A percentile compares a stretch with the other conserved stretches of the same genome.
phyloP scores from a whole-genome alignment of 1,140 invertebrate species.

The Macrotrachela quadricornifera region DNA sequence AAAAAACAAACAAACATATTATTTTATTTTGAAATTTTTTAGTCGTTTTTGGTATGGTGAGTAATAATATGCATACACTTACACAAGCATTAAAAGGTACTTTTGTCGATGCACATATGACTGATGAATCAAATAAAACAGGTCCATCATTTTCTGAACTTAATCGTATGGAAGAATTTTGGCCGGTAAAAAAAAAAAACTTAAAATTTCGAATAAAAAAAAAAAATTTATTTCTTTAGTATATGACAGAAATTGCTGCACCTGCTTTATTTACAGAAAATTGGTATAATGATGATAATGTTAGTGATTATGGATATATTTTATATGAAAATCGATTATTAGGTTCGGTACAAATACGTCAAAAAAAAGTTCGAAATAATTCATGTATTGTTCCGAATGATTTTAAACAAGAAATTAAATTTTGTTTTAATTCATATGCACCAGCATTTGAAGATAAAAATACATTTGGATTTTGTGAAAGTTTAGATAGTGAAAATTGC shows the following conservation, averaged over 20 bases:
- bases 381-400: slow-evolving; percentile 8
- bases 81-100: too few species aligned
- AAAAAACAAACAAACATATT: too few species aligned
- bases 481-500: too few species aligned
- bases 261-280: slow-evolving; percentile 24
- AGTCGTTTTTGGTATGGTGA: too few species aligned
- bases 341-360: slow-evolving; percentile 40
- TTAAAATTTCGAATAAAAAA: too few species aligned
- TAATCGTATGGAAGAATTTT: too few species aligned
- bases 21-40: too few species aligned
- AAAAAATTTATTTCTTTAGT: too few species aligned
- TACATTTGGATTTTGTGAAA: background rate
- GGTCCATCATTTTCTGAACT: slow-evolving; percentile 8
- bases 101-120: slow-evolving; percentile 10
- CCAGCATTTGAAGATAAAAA: slow-evolving; percentile 7
- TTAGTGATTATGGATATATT: slow-evolving; percentile 32
- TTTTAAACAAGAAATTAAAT: slow-evolving; percentile 7
- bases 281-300: slow-evolving; percentile 34
- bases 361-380: slow-evolving; percentile 28
- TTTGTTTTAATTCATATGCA: slow-evolving; percentile 20
- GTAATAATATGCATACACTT: too few species aligned
- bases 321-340: slow-evolving; percentile 43
- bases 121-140: slow-evolving; percentile 13
- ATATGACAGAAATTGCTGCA: too few species aligned
- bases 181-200: too few species aligned